These are phyloP conservation scores for Lasiurus cinereus DNA, from an alignment of 2,113 vertebrate species.

Conservation along the genomic window DNA sequence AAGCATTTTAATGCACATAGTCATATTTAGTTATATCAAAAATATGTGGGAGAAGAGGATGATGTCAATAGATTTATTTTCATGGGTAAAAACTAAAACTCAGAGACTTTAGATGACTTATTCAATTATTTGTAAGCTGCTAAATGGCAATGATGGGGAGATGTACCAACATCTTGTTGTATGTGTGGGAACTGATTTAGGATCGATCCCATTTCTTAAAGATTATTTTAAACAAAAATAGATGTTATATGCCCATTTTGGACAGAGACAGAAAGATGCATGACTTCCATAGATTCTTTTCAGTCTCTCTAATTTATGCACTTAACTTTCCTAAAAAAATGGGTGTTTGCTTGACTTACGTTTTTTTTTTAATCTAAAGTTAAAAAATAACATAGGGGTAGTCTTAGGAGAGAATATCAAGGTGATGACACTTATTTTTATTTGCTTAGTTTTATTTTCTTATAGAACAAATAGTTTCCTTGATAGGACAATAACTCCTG, in stretches of 20 bases:
- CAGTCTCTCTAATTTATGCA: not conserved
- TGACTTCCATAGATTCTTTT: not conserved
- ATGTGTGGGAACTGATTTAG: not conserved
- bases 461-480: slow-evolving; percentile 47
- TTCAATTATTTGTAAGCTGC: not conserved
- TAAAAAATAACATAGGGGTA: not conserved
- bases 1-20: not conserved
- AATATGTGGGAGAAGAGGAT: not conserved
- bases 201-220: not conserved
- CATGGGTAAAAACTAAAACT: not conserved
- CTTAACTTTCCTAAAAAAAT: slow-evolving; percentile 4
- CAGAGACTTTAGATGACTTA: not conserved
- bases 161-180: not conserved
- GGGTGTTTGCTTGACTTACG: not conserved
- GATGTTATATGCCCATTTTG: not conserved
- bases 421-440: not conserved
- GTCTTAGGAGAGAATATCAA: not conserved
- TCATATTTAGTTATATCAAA: not conserved
- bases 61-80: not conserved
- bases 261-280: not conserved
- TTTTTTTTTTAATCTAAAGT: not conserved
- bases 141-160: not conserved
- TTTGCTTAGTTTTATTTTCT: slow-evolving; percentile 24
- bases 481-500: slow-evolving; percentile 69
- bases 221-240: not conserved